These are phyloP conservation scores for Cynopterus sphinx DNA, from an alignment of 2,797 vertebrate genomes.

Conservation along the genomic window DNA sequence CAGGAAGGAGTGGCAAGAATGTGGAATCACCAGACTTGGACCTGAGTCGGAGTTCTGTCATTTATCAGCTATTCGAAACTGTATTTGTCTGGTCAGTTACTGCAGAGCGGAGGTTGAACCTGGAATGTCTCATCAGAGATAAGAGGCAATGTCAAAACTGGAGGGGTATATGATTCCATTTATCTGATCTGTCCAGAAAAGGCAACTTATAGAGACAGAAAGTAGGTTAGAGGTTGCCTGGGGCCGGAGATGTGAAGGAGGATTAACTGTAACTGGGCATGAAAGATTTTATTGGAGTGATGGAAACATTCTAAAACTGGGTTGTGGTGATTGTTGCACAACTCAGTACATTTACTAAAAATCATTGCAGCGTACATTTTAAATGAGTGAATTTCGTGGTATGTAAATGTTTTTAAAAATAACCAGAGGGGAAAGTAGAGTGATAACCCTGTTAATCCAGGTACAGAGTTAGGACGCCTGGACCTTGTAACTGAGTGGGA, in stretches of 20 bases:
- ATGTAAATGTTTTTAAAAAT: neutral
- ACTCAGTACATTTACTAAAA: neutral
- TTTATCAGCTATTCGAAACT: neutral
- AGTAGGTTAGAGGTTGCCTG: neutral
- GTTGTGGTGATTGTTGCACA: neutral
- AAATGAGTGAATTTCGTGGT: neutral
- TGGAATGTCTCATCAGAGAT: conserved; percentile 38
- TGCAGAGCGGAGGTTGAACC: neutral
- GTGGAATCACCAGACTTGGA: neutral
- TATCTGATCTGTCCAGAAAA: neutral
- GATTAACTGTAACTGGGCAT: neutral
- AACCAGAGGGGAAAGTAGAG: neutral
- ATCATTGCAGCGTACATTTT: neutral
- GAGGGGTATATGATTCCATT: neutral
- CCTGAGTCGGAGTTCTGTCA: conserved; percentile 21
- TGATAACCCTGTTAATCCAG: neutral
- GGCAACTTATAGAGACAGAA: neutral
- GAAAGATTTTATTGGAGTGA: neutral
- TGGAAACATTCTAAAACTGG: neutral
- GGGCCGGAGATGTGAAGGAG: neutral
- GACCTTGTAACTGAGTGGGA: neutral
- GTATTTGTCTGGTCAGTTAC: neutral
- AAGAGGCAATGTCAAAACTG: conserved; percentile 16
- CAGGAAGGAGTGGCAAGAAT: neutral
- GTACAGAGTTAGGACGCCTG: neutral